Conservation (phyloP, 2,797 vertebrate genomes). For the Poeciliopsis paucimaculata region DNA sequence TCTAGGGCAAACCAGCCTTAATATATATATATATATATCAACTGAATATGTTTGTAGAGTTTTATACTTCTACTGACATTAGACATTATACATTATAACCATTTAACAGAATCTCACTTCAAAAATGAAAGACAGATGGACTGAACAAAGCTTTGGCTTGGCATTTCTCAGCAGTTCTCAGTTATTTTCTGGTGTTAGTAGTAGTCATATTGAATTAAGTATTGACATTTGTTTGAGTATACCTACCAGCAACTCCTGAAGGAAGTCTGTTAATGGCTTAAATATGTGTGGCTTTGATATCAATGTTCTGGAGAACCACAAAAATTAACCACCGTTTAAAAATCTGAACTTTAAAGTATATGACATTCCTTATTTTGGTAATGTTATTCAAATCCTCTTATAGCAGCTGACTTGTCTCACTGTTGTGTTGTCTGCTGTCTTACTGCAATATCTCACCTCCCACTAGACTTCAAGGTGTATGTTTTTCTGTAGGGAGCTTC, state of each 20-base stretch:
- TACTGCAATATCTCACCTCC: constrained; percentile 20
- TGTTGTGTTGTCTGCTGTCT: constrained; percentile 6
- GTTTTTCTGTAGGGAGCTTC: neutral
- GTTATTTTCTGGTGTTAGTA: neutral
- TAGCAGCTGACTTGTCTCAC: constrained; percentile 6
- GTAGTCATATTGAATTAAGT: neutral
- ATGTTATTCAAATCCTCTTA: constrained; percentile 3
- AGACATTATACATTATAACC: neutral
- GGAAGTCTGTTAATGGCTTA: constrained; percentile 1
- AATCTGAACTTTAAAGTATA: constrained; percentile 1
- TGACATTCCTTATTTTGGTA: neutral
- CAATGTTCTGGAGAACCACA: constrained; percentile 6
- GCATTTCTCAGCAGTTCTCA: neutral
- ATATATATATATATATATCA: neutral
- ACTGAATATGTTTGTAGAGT: neutral
- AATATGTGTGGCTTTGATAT: neutral
- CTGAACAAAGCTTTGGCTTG: neutral
- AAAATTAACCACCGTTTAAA: constrained; percentile 2
- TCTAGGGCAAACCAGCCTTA: neutral
- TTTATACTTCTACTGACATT: neutral
- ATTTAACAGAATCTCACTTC: neutral
- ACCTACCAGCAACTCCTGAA: neutral
- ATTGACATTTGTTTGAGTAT: constrained; percentile 2
- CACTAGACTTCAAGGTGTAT: constrained; percentile 12
- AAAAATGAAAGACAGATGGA: neutral